phyloP scores from a whole-genome alignment of 2,113 vertebrate genomes.

The Actenoides hombroni region DNA sequence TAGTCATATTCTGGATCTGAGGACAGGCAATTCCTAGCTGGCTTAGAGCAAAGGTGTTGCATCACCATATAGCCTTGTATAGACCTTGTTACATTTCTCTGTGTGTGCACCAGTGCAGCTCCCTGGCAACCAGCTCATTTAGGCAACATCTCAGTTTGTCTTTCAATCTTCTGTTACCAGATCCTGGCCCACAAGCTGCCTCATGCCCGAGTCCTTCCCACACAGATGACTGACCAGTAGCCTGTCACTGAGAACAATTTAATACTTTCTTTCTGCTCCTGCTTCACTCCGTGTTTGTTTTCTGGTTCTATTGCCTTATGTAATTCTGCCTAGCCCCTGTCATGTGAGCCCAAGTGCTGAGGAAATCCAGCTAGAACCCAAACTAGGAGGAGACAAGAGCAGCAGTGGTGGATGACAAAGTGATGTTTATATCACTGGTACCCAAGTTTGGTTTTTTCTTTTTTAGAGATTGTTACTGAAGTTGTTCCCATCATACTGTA shows the following conservation, averaged over 20 bases:
- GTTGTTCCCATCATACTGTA: background rate
- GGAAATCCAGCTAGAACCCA: background rate
- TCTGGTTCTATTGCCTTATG: background rate
- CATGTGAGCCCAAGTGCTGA: background rate
- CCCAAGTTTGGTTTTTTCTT: background rate
- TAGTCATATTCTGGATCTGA: background rate
- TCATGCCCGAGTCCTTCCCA: background rate
- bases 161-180: background rate
- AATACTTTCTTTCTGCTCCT: background rate
- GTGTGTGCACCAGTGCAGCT: background rate
- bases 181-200: background rate
- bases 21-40: background rate
- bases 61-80: accelerated
- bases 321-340: background rate
- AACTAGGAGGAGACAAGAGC: background rate
- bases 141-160: background rate
- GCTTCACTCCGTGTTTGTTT: background rate
- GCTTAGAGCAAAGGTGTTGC: background rate
- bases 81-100: background rate
- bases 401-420: background rate
- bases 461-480: background rate
- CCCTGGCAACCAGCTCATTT: background rate
- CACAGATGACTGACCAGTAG: background rate
- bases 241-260: background rate
- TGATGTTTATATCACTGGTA: background rate